Conservation (phyloP, 2,113 vertebrate species). For the Panthera tigris region DNA sequence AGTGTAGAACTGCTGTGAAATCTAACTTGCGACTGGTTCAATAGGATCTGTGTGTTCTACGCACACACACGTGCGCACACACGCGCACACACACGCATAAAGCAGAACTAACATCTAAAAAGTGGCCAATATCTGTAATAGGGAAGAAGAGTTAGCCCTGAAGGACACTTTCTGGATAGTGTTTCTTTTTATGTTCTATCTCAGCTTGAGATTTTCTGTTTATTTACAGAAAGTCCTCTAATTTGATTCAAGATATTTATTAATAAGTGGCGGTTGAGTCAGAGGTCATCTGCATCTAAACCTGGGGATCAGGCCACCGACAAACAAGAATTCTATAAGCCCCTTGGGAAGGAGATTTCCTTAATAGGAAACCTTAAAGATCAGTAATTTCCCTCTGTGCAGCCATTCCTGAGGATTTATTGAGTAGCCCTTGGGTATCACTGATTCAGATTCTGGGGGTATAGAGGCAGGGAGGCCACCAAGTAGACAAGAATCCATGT, state of each 20-base stretch:
- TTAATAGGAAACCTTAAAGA: background rate
- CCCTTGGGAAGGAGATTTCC: background rate
- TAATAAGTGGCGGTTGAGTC: background rate
- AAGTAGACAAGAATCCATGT: background rate
- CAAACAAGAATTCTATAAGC: background rate
- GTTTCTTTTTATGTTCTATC: background rate
- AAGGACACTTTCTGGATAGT: background rate
- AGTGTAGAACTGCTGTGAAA: background rate
- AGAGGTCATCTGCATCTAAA: background rate
- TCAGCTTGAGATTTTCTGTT: background rate
- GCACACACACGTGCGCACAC: rapidly evolving
- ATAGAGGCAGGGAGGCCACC: background rate
- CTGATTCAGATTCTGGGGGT: background rate
- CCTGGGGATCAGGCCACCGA: background rate
- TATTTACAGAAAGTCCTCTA: background rate
- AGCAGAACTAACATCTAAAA: background rate
- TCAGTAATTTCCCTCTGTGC: background rate
- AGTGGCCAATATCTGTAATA: background rate
- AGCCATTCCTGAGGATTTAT: background rate
- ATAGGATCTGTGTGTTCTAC: background rate
- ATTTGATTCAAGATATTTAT: conserved; percentile 8
- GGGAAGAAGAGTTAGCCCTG: background rate
- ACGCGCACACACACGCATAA: background rate
- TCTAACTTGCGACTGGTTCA: background rate
- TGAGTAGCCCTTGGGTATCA: background rate